These are phyloP conservation scores for Chloroclystis v-ata DNA, from an alignment of 2,888 invertebrate genomes.

Conservation along the genomic window DNA sequence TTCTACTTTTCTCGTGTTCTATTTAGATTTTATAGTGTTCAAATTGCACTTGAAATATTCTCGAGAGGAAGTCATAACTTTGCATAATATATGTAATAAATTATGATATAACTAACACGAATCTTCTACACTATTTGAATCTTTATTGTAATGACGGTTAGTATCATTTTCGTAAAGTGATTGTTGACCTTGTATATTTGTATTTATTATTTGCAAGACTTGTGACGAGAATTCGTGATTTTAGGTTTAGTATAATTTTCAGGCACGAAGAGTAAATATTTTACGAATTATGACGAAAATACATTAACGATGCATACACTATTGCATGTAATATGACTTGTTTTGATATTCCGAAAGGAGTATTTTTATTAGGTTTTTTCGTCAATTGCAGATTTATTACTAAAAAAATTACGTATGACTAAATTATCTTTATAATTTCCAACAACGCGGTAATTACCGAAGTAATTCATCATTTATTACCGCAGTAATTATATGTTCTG, in stretches of 20 bases:
- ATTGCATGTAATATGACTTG: too few relatives aligned
- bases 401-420: too few relatives aligned
- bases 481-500: too few relatives aligned
- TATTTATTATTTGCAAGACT: constrained; percentile 32
- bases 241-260: not conserved
- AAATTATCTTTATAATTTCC: too few relatives aligned
- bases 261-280: not conserved
- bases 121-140: constrained; percentile 4
- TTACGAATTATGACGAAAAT: not conserved
- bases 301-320: too few relatives aligned
- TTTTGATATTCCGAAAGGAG: too few relatives aligned
- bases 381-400: too few relatives aligned
- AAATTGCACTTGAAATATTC: constrained; percentile 17
- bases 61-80: constrained; percentile 23
- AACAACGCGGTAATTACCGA: too few relatives aligned
- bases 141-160: constrained; percentile 13
- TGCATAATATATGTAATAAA: constrained; percentile 16
- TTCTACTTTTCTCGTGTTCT: not conserved
- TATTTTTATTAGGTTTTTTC: too few relatives aligned
- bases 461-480: too few relatives aligned
- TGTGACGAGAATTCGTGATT: constrained; percentile 39
- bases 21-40: constrained; percentile 5
- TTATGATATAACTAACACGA: constrained; percentile 11
- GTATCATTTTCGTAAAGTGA: constrained; percentile 5
- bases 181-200: constrained; percentile 26